Conservation (phyloP, 2,888 invertebrate species). For the Xestobium rufovillosum region DNA sequence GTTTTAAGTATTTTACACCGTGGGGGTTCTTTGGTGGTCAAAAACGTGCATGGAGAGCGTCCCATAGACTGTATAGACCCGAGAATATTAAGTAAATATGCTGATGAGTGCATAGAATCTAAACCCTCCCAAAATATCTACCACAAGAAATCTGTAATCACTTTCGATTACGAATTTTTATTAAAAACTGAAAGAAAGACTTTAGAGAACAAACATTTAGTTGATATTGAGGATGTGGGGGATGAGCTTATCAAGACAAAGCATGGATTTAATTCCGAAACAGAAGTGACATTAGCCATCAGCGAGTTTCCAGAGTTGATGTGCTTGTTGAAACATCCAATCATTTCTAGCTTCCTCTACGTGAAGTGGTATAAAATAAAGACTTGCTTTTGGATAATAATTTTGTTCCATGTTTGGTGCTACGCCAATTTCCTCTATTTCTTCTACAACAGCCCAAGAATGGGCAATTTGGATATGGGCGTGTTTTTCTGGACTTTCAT, state of each 20-base stretch:
- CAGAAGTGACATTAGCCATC: conserved; percentile 7
- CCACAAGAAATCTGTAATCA: conserved; percentile 12
- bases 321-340: conserved; percentile 12
- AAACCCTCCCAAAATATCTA: conserved; percentile 8
- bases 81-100: conserved; percentile 11
- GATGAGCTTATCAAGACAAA: background rate
- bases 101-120: conserved; percentile 9
- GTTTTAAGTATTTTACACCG: conserved; percentile 10
- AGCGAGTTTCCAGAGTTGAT: conserved; percentile 7
- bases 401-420: conserved; percentile 11
- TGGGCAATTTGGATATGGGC: background rate
- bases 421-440: conserved; percentile 5
- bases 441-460: background rate
- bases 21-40: conserved; percentile 10
- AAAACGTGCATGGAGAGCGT: conserved; percentile 10
- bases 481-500: background rate
- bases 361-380: conserved; percentile 14
- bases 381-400: conserved; percentile 6
- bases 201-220: background rate
- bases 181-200: conserved; percentile 4
- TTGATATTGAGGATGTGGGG: background rate
- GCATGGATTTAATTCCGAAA: conserved; percentile 8
- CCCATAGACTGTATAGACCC: conserved; percentile 14
- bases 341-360: conserved; percentile 12
- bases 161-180: conserved; percentile 10